Percentiles rank a stretch among this genome's conserved stretches.
Evolutionary conservation across 2,797 vertebrate species (phyloP).

Genomic region (Xiphorhynchus erythropygius): DNA sequence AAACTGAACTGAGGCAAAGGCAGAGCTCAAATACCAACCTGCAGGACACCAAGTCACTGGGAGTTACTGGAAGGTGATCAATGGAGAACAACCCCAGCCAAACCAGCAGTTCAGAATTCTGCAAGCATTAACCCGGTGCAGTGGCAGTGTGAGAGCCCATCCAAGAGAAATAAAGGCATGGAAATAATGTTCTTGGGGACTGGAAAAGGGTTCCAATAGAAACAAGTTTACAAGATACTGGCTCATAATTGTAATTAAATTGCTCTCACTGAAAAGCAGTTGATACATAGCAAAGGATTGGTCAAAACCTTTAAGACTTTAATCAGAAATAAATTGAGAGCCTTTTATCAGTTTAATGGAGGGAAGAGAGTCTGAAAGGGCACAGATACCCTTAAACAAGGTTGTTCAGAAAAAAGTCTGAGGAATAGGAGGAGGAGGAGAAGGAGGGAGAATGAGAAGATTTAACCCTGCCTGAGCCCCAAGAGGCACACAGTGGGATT

Average conservation of each 20-base stretch:
- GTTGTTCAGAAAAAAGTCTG: not conserved
- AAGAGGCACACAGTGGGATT: not conserved
- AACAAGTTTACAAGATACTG: constrained; percentile 41
- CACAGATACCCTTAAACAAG: not conserved
- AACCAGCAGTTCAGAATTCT: constrained; percentile 37
- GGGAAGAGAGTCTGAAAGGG: not conserved
- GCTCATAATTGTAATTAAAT: constrained; percentile 37
- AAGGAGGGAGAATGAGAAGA: not conserved
- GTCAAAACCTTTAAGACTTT: not conserved
- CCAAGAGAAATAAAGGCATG: constrained; percentile 59
- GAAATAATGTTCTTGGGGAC: constrained; percentile 44
- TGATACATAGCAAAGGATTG: not conserved
- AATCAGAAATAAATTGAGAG: not conserved
- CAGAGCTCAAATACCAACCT: constrained; percentile 6
- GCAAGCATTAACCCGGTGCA: constrained; percentile 8
- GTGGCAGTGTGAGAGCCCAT: not conserved
- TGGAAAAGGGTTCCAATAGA: constrained; percentile 32
- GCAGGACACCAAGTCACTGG: not conserved
- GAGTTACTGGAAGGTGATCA: constrained; percentile 45
- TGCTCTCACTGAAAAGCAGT: not conserved
- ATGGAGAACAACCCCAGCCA: not conserved
- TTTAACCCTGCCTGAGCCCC: not conserved
- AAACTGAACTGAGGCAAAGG: not conserved
- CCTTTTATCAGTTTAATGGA: not conserved
- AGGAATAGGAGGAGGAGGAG: not conserved